These are phyloP conservation scores for Tragelaphus strepsiceros DNA, from an alignment of 2,113 vertebrate genomes.

Conservation along the genomic window DNA sequence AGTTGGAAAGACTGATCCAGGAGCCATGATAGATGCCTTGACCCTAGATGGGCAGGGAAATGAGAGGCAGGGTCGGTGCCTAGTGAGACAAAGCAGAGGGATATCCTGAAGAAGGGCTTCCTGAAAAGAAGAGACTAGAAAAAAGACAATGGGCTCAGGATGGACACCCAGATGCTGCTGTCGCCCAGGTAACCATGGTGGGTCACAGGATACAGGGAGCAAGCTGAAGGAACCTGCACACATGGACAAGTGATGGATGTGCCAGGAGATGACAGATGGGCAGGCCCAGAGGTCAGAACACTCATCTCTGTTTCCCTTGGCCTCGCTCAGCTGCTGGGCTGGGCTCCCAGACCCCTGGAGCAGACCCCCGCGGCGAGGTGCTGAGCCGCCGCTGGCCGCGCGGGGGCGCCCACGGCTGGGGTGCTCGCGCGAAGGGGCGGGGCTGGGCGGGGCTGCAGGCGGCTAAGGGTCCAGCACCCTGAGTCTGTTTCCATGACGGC, in stretches of 20 bases:
- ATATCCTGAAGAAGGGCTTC: not conserved
- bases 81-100: not conserved
- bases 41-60: not conserved
- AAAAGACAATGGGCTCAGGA: not conserved
- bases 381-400: not conserved
- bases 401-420: not conserved
- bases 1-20: not conserved
- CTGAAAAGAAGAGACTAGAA: not conserved
- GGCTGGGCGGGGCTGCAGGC: fast-evolving
- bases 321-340: fast-evolving
- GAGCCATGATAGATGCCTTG: not conserved
- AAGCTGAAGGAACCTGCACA: not conserved
- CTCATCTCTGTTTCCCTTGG: not conserved
- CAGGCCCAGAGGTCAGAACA: not conserved
- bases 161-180: not conserved
- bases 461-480: fast-evolving
- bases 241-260: not conserved
- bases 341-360: not conserved
- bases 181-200: not conserved
- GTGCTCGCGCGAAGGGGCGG: fast-evolving
- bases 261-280: not conserved
- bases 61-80: not conserved
- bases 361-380: not conserved
- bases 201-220: not conserved
- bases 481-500: conserved; percentile 24